Conservation (phyloP, 1,140 invertebrate genomes). For the Meloidogyne exigua region DNA sequence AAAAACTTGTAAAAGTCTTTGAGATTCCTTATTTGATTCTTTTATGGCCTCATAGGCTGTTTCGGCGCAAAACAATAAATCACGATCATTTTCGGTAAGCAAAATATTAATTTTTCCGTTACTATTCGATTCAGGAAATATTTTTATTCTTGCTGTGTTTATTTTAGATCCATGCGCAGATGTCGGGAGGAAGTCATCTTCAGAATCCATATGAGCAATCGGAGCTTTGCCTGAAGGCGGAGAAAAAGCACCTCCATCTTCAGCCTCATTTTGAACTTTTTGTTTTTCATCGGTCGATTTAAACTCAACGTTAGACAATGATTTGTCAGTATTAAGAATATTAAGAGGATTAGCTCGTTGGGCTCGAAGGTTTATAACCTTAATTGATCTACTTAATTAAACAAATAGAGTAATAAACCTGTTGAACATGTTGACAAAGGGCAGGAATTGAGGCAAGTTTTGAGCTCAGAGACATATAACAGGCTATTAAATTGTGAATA, state of each 20-base stretch:
- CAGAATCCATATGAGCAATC: slow-evolving; percentile 53
- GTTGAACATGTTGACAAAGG: slow-evolving; percentile 53
- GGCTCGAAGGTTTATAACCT: slow-evolving; percentile 47
- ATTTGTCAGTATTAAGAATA: slow-evolving; percentile 26
- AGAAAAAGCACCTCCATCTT: slow-evolving; percentile 6
- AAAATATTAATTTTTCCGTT: slow-evolving; percentile 3
- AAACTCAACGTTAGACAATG: slow-evolving; percentile 6
- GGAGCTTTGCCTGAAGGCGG: slow-evolving; percentile 39
- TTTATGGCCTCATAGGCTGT: slow-evolving; percentile 48
- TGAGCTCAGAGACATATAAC: slow-evolving; percentile 57
- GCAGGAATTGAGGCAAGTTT: slow-evolving; percentile 59
- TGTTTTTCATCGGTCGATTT: background rate
- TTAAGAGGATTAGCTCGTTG: slow-evolving; percentile 44
- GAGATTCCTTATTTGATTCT: slow-evolving; percentile 48
- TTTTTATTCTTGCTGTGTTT: background rate
- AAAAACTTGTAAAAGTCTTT: slow-evolving; percentile 27
- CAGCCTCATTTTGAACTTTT: background rate
- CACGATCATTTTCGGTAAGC: slow-evolving; percentile 34
- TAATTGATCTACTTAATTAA: background rate
- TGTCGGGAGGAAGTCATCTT: slow-evolving; percentile 42
- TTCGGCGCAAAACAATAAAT: slow-evolving; percentile 39
- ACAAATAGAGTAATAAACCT: slow-evolving; percentile 19
- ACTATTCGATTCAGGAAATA: background rate
- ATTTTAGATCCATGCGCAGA: background rate
- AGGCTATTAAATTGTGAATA: slow-evolving; percentile 61